These are phyloP conservation scores for Saccostrea cuccullata DNA, from an alignment of 1,140 invertebrate genomes.

Conservation along the genomic window DNA sequence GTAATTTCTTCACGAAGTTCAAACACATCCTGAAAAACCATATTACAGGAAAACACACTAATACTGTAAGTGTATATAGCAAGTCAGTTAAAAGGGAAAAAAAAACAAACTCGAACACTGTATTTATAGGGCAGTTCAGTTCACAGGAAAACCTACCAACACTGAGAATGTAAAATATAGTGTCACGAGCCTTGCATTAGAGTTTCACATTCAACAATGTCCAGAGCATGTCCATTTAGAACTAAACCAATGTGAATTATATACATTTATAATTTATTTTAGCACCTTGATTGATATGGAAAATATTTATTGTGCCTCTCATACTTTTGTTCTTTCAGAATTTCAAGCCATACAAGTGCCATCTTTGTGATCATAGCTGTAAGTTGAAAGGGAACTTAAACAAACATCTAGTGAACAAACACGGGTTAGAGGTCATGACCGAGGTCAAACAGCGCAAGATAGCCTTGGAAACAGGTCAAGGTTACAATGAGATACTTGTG, in stretches of 20 bases:
- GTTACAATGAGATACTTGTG: conserved; percentile 41
- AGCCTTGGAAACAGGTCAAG: conserved; percentile 49
- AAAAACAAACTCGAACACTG: too few relatives aligned
- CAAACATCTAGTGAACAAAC: conserved; percentile 51
- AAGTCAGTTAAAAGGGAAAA: not conserved
- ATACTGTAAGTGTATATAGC: conserved; percentile 31
- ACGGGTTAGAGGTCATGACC: conserved; percentile 52
- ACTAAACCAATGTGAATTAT: too few relatives aligned
- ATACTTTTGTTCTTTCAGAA: conserved; percentile 42
- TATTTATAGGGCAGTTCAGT: too few relatives aligned
- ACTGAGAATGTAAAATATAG: not conserved
- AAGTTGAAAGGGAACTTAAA: conserved; percentile 53
- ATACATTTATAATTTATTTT: too few relatives aligned
- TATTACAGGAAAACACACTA: conserved; percentile 48
- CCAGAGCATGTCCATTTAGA: too few relatives aligned
- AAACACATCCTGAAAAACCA: conserved; percentile 54
- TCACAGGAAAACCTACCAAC: not conserved
- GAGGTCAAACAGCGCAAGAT: conserved; percentile 47
- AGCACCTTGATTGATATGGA: too few relatives aligned
- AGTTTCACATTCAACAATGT: too few relatives aligned
- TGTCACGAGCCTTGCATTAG: too few relatives aligned
- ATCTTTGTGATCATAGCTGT: conserved; percentile 50
- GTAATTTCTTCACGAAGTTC: conserved; percentile 49
- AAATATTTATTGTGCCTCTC: not conserved
- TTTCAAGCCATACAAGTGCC: conserved; percentile 50